Evolutionary conservation across 1,140 invertebrate genomes (phyloP).

Genomic region (Ctenoplectra terminalis): DNA sequence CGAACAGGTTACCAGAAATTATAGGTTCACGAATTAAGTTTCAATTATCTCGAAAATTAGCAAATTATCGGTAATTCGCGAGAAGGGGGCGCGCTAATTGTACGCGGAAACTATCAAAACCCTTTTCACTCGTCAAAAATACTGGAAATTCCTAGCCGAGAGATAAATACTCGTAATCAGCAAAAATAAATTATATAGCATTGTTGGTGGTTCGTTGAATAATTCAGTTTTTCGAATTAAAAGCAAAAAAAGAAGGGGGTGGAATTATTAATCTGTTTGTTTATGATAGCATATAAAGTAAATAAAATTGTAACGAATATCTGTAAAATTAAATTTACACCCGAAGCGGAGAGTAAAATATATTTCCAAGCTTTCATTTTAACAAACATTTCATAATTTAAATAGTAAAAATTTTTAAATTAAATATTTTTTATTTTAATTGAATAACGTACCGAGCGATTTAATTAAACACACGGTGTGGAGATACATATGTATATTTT

Average conservation of each 20-base stretch:
- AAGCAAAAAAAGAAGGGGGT: neutral
- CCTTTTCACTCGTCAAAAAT: neutral
- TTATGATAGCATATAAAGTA: neutral
- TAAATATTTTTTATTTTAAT: too few relatives aligned
- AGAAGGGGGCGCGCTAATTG: neutral
- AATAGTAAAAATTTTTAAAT: too few relatives aligned
- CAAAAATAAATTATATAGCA: neutral
- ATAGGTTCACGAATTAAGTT: slow-evolving; percentile 20
- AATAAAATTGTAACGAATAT: neutral
- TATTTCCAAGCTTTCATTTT: neutral
- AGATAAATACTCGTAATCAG: neutral
- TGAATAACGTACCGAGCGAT: neutral
- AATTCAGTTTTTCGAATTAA: neutral
- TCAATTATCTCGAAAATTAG: slow-evolving; percentile 28
- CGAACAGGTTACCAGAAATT: neutral
- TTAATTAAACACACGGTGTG: neutral
- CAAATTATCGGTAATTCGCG: slow-evolving; percentile 7
- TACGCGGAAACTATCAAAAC: neutral
- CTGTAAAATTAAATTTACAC: neutral
- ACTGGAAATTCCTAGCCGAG: neutral
- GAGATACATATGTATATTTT: neutral
- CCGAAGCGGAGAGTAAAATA: neutral
- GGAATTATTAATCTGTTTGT: neutral
- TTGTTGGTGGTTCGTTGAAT: neutral
- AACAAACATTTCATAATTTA: neutral